Percentiles rank a stretch among this genome's conserved stretches.
These are phyloP conservation scores for Odobenus rosmarus DNA, from an alignment of 2,113 vertebrate genomes.

Conservation along the genomic window DNA sequence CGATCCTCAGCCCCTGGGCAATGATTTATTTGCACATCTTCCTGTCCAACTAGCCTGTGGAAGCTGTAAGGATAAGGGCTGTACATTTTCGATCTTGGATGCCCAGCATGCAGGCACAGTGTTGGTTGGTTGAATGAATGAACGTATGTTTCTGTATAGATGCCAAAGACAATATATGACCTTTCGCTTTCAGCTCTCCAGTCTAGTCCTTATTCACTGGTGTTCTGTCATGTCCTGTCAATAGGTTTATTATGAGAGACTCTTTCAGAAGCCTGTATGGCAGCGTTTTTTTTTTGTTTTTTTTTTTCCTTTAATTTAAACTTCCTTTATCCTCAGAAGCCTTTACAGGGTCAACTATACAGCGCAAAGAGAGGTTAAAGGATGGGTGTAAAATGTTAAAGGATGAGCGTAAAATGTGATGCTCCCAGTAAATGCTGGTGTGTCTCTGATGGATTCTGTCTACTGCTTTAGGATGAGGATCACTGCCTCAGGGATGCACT, in stretches of 20 bases:
- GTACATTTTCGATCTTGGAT: background rate
- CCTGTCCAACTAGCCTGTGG: background rate
- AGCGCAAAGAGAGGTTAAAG: background rate
- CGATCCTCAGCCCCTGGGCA: background rate
- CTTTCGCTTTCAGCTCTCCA: background rate
- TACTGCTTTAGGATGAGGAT: background rate
- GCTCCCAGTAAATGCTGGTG: background rate
- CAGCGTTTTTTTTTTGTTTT: background rate
- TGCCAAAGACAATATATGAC: background rate
- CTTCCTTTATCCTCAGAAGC: background rate
- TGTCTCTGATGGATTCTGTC: background rate
- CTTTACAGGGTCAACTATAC: background rate
- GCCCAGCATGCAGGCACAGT: background rate
- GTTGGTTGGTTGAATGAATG: slow-evolving; percentile 5
- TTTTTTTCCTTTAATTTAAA: slow-evolving; percentile 3
- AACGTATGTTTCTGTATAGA: background rate
- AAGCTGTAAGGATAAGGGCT: background rate
- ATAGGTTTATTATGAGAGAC: background rate
- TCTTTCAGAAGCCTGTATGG: background rate
- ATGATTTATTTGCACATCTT: background rate
- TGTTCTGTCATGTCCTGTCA: background rate
- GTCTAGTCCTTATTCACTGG: background rate
- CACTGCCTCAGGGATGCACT: background rate
- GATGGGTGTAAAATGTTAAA: background rate
- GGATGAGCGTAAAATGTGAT: background rate